Percentiles rank a stretch among this genome's conserved stretches.
These are phyloP conservation scores for Oligia strigilis DNA, from an alignment of 2,888 invertebrate genomes.

Conservation along the genomic window DNA sequence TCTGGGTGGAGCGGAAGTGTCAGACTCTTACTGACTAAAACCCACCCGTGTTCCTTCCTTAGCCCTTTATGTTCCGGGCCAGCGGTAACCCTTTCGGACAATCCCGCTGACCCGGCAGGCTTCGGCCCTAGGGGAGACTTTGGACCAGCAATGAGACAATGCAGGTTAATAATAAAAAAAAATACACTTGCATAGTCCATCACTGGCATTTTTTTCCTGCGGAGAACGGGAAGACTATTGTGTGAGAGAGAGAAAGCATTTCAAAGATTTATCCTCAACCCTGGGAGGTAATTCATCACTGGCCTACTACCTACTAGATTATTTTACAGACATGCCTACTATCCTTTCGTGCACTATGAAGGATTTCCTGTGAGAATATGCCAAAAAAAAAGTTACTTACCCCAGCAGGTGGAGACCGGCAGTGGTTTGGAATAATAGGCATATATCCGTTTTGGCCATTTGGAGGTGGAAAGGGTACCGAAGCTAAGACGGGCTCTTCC, in stretches of 20 bases:
- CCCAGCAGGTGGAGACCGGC: constrained; percentile 33
- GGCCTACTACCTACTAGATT: background rate
- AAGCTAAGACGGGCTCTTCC: constrained; percentile 15
- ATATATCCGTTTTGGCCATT: background rate
- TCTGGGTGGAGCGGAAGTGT: too few relatives aligned
- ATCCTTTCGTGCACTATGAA: background rate
- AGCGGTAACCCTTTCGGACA: too few relatives aligned
- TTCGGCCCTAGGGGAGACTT: too few relatives aligned
- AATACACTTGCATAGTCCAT: background rate
- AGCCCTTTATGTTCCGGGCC: too few relatives aligned
- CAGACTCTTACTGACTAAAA: too few relatives aligned
- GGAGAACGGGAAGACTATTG: too few relatives aligned
- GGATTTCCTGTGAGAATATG: background rate
- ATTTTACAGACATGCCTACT: background rate
- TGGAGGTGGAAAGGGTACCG: constrained; percentile 41
- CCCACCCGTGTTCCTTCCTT: too few relatives aligned
- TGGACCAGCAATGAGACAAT: background rate
- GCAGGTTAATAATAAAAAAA: too few relatives aligned
- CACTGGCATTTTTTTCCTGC: background rate
- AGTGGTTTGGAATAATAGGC: constrained; percentile 11
- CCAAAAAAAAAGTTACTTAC: constrained; percentile 5
- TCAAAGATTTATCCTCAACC: background rate
- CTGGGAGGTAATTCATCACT: background rate
- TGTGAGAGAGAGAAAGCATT: background rate
- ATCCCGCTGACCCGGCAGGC: too few relatives aligned